Conservation (phyloP, 2,797 vertebrate genomes). For the Crenuchus spilurus region DNA sequence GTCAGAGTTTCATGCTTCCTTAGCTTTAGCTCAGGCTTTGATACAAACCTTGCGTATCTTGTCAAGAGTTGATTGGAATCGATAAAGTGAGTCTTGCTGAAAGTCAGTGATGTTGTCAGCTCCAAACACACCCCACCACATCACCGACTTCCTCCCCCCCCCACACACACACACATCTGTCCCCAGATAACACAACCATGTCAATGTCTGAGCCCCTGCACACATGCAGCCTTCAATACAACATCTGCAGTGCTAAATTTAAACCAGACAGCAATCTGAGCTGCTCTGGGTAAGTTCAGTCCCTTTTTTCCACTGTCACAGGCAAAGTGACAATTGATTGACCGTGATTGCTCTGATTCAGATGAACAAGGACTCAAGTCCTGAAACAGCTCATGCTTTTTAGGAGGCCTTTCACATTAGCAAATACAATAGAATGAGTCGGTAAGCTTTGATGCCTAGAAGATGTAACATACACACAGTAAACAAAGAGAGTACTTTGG, state of each 20-base stretch:
- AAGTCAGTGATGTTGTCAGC: constrained; percentile 17
- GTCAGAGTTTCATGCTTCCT: not conserved
- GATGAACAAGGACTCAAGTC: constrained; percentile 23
- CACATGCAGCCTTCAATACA: not conserved
- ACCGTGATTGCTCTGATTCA: constrained; percentile 27
- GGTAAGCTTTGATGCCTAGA: not conserved
- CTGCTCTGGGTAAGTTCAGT: constrained; percentile 21
- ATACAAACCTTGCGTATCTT: not conserved
- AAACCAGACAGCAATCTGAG: constrained; percentile 28
- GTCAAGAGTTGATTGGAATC: constrained; percentile 24
- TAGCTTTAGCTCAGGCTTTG: constrained; percentile 5
- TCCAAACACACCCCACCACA: not conserved
- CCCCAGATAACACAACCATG: constrained; percentile 6
- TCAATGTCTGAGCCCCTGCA: not conserved
- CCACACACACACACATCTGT: constrained; percentile 1
- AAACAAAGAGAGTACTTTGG: constrained; percentile 4
- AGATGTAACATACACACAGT: not conserved
- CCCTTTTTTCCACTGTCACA: constrained; percentile 15
- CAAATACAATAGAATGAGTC: constrained; percentile 26
- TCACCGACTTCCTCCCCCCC: not conserved
- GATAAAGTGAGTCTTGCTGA: not conserved
- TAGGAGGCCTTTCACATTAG: constrained; percentile 10
- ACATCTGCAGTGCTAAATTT: constrained; percentile 34
- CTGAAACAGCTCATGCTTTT: constrained; percentile 6
- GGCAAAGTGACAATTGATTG: constrained; percentile 31